phyloP scores from a whole-genome alignment of 2,888 invertebrate species.

The Yponomeuta malinellus region DNA sequence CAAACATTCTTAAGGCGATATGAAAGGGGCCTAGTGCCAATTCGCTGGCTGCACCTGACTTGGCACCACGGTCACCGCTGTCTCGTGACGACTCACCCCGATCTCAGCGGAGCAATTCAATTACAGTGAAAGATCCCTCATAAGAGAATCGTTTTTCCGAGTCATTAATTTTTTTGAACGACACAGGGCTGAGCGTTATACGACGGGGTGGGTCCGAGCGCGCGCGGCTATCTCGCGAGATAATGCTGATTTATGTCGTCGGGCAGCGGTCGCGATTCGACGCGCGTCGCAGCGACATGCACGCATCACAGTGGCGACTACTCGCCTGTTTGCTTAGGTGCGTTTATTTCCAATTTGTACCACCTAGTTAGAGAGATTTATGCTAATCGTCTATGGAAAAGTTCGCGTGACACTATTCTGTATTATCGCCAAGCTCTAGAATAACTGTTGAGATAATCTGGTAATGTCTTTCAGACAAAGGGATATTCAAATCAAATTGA shows the following conservation, averaged over 20 bases:
- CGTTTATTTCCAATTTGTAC: conserved; percentile 61
- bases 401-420: conserved; percentile 69
- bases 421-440: neutral
- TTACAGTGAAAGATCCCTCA: conserved; percentile 76
- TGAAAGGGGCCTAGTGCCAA: conserved; percentile 18
- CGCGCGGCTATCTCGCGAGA: conserved; percentile 73
- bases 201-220: conserved; percentile 65
- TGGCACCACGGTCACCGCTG: conserved; percentile 42
- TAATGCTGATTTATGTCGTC: conserved; percentile 75
- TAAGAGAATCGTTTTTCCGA: conserved; percentile 76
- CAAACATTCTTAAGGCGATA: neutral
- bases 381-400: conserved; percentile 71
- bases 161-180: conserved; percentile 76
- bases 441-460: neutral
- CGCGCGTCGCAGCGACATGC: conserved; percentile 50
- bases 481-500: neutral
- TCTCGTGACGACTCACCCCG: conserved; percentile 53
- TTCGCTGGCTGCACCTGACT: conserved; percentile 38
- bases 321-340: conserved; percentile 50
- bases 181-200: conserved; percentile 69
- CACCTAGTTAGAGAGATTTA: conserved; percentile 74
- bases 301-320: conserved; percentile 44
- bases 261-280: conserved; percentile 69
- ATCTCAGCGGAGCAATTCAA: conserved; percentile 73
- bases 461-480: neutral